Percentiles rank a stretch among this genome's conserved stretches.
Conservation (phyloP, 2,797 vertebrate species). For the Dromococcyx pavoninus region DNA sequence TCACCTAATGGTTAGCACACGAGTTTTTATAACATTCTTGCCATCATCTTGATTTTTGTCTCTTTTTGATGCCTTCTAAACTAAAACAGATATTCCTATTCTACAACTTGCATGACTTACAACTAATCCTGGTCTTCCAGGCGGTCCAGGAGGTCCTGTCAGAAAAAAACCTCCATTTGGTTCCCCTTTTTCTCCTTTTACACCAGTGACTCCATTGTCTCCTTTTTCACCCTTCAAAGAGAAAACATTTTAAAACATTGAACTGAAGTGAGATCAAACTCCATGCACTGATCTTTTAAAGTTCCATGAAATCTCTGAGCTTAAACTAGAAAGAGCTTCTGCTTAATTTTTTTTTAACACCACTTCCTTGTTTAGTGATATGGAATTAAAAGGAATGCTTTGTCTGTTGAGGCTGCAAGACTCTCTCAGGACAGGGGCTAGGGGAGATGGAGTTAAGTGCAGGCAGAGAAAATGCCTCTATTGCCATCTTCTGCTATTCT, state of each 20-base stretch:
- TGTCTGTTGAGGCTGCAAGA: not conserved
- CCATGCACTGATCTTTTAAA: not conserved
- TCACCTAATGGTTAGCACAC: not conserved
- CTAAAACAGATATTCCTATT: not conserved
- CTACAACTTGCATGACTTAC: constrained; percentile 75
- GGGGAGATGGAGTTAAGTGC: not conserved
- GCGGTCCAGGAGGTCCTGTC: constrained; percentile 81
- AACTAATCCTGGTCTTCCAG: constrained; percentile 83
- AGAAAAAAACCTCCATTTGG: constrained; percentile 57
- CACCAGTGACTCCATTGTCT: constrained; percentile 77
- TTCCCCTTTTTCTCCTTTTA: constrained; percentile 87
- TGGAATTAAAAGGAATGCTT: not conserved
- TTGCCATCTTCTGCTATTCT: not conserved
- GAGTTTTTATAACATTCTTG: not conserved
- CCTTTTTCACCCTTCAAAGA: constrained; percentile 80
- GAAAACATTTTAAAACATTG: not conserved
- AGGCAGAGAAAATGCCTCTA: not conserved
- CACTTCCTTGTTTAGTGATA: not conserved
- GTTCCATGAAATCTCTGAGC: not conserved
- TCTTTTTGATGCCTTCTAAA: not conserved
- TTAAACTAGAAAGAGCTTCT: not conserved
- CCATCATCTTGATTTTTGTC: not conserved
- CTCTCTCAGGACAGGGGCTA: not conserved
- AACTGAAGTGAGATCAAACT: not conserved
- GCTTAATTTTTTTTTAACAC: not conserved